Conservation (phyloP, 2,113 vertebrate genomes). For the Pseudopodoces humilis region DNA sequence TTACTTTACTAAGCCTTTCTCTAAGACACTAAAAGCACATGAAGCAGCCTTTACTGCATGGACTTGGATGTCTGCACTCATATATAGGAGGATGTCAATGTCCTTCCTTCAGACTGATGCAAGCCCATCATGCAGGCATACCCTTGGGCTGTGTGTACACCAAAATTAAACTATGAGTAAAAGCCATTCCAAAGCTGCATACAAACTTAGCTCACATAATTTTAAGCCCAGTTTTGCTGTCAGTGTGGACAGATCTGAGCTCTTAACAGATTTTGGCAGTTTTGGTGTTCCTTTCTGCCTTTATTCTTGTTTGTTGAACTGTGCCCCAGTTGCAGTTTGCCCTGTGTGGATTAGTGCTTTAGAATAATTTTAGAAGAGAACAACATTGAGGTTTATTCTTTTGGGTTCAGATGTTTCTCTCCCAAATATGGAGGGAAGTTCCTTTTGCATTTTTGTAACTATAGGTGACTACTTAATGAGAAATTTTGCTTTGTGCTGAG, state of each 20-base stretch:
- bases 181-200: background rate
- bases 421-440: background rate
- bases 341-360: background rate
- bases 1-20: background rate
- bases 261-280: background rate
- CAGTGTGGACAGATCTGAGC: background rate
- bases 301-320: background rate
- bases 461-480: background rate
- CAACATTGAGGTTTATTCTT: background rate
- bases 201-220: background rate
- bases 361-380: background rate
- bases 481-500: background rate
- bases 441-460: background rate
- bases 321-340: background rate
- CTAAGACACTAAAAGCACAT: background rate
- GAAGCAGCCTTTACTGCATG: background rate
- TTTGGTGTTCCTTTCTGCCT: background rate
- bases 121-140: conserved; percentile 14
- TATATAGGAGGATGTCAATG: background rate
- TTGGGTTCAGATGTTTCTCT: background rate
- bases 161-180: background rate
- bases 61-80: conserved; percentile 11
- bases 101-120: conserved; percentile 13
- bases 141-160: background rate
- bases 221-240: background rate